Evolutionary conservation across 2,797 vertebrate species (phyloP), one percentile per base, ranked within the genome.

Genomic region (Cheirogaleus major): DNA sequence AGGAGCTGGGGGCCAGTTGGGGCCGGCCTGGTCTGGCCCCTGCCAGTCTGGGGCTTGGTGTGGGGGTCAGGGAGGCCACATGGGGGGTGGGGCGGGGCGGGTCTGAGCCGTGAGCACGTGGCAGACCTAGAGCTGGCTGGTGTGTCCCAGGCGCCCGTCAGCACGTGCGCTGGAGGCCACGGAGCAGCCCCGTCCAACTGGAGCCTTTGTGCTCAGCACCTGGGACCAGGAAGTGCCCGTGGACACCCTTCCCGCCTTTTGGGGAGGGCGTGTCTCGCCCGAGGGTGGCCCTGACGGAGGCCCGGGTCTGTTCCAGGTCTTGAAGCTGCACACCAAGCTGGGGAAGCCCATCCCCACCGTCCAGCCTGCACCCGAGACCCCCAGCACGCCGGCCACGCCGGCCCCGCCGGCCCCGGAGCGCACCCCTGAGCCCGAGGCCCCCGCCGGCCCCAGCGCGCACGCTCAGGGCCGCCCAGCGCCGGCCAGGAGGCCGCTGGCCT

Each of bases 261-360:
- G 13, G 8, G 41, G 20, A 63, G 22, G 20, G 11, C 5, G 3
- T 0, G 1, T 15, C 17, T 15, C 73, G 90, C 9, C 3, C 14
- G 4, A 48, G 45, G 22, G 14, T 5, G 3, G 38, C 43, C 70
- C 67, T 93, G 80, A 92, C 7, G 0, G 12, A 13, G 59, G 11
- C 27, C n/a, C 14, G 1, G 83, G 27, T 92, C 50, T 75, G 9
- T 97, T 95, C 41, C 98, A 99, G 99, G 99, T 99, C 95, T 98
- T 99, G 97, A 99, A 99, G 98, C 98, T 99, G 95, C 99, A 99
- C 98, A 99, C 99, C 91, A 99, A 99, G 97, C 97, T 99, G 73
- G 99, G 99, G 38, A 99, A 99, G 95, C 99, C 99, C 63, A 99
- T 99, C 43, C 99, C 99, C 25, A 98, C 99, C 43, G 98, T 98